phyloP scores from a whole-genome alignment of 2,888 invertebrate species.

The Lordiphosa fenestrarum region DNA sequence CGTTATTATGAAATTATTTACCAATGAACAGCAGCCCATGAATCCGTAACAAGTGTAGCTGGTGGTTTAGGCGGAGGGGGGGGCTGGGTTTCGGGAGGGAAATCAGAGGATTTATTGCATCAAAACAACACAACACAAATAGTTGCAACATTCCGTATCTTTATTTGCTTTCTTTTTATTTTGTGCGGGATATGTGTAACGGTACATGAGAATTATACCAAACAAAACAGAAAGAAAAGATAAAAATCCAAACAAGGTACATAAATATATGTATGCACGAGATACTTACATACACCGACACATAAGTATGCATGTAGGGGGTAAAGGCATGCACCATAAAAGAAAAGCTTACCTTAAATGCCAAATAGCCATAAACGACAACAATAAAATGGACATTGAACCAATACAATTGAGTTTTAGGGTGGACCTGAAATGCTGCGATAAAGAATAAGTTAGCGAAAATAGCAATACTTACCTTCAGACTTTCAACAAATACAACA shows the following conservation, averaged over 20 bases:
- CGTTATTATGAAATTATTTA: constrained; percentile 75
- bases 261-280: constrained; percentile 20
- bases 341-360: constrained; percentile 20
- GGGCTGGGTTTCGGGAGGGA: background rate
- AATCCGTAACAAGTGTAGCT: constrained; percentile 58
- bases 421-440: constrained; percentile 15
- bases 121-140: constrained; percentile 57
- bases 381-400: constrained; percentile 16
- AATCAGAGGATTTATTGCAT: constrained; percentile 24
- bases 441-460: no score
- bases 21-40: constrained; percentile 73
- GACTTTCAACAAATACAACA: no score
- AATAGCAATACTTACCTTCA: no score
- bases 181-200: constrained; percentile 31
- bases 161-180: constrained; percentile 24
- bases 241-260: constrained; percentile 27
- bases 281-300: constrained; percentile 13
- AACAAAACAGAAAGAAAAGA: constrained; percentile 27
- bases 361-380: constrained; percentile 21
- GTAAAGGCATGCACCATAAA: constrained; percentile 7
- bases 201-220: constrained; percentile 44
- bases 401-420: constrained; percentile 14
- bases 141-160: constrained; percentile 53
- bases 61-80: background rate
- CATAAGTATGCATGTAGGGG: constrained; percentile 12